phyloP scores from a whole-genome alignment of 2,888 invertebrate genomes.

The Amiota mariae region DNA sequence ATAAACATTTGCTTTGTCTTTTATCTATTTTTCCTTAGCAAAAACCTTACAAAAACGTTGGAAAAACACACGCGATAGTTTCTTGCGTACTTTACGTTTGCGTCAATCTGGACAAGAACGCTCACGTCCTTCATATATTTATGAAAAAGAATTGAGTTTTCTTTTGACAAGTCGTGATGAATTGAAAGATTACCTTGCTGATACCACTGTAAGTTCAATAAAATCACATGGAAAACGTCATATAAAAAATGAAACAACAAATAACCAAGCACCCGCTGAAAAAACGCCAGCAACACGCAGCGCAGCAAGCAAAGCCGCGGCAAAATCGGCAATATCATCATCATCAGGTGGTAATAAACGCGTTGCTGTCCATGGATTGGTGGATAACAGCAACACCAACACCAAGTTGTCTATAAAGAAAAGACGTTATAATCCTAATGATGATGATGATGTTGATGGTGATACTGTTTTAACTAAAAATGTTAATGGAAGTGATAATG shows the following conservation, averaged over 20 bases:
- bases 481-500: not conserved
- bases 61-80: conserved; percentile 63
- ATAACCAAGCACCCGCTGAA: not conserved
- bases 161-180: conserved; percentile 48
- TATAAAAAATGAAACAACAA: not conserved
- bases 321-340: too few species aligned
- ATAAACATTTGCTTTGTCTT: too few species aligned
- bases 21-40: conserved; percentile 28
- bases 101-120: conserved; percentile 49
- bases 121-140: conserved; percentile 56
- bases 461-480: not conserved
- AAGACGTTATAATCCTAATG: not conserved
- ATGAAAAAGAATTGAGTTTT: conserved; percentile 57
- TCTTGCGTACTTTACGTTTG: conserved; percentile 51
- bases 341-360: too few species aligned
- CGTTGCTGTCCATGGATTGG: too few species aligned
- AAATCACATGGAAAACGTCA: not conserved
- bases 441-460: not conserved
- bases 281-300: too few species aligned
- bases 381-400: too few species aligned
- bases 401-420: too few species aligned
- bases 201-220: not conserved
- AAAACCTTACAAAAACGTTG: conserved; percentile 57
- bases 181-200: conserved; percentile 26
- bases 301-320: too few species aligned